Evolutionary conservation across 2,113 vertebrate species (phyloP), one percentile per base, ranked within the genome.

Genomic region (Marmota flaviventris): DNA sequence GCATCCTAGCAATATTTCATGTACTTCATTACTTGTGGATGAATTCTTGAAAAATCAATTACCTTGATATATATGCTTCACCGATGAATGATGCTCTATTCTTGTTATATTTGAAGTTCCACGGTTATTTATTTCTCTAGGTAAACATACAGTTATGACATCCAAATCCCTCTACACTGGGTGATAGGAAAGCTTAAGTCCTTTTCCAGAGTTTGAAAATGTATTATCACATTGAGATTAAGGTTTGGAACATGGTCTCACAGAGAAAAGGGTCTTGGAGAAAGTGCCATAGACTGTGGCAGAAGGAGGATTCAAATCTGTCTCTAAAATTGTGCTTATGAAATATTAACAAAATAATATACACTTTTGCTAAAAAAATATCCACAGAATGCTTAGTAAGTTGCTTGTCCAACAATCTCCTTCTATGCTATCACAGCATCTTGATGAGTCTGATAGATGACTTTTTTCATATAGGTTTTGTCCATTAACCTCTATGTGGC

Each of bases 321-420:
- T 37, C 56, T 93, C 37, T 10, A 67, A 61, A 42, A 53, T 39
- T 18, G 42, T 53, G 32, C 18, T 12, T 78, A 72, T 61, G 24
- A 78, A 94, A 65, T 63, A 63, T 70, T n/a, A 89, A 88, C 87
- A 24, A 85, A 83, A 91, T 53, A 48, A 93, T 85, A 86, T 14
- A 82, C 2, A 63, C 11, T 83, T 82, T 81, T 39, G 32, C 24
- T 13, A 58, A 45, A 75, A 81, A 73, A 9, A 39, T 2, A 8
- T 69, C 51, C 34, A 39, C 18, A 22, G 11, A 39, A 4, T 85
- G 18, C 27, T 76, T 29, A 82, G 22, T 11, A 32, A 88, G 25
- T 32, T 69, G 53, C 61, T 56, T 78, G 27, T 58, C 29, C 63
- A 82, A 65, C 0, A 32, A 10, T 56, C 0, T 42, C 56, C 22